phyloP scores from a whole-genome alignment of 2,797 vertebrate genomes.

The Halcyon badia region DNA sequence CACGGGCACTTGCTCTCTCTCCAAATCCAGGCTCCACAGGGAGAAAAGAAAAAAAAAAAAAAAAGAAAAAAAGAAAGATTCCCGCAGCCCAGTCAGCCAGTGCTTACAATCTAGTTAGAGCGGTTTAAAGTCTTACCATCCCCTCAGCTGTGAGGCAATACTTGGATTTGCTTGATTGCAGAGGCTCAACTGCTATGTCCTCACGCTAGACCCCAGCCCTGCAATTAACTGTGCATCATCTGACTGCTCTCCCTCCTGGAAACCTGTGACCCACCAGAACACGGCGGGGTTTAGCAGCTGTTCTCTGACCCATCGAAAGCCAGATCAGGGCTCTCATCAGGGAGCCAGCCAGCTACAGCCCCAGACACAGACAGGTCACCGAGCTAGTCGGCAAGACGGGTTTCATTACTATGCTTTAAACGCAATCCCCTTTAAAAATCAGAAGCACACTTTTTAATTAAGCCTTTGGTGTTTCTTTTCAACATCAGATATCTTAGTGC shows the following conservation, averaged over 20 bases:
- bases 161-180: background rate
- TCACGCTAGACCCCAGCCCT: background rate
- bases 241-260: background rate
- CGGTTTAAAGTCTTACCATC: background rate
- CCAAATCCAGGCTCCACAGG: constrained; percentile 16
- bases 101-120: background rate
- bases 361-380: background rate
- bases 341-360: background rate
- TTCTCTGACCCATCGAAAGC: background rate
- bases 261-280: background rate
- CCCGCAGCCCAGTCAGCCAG: background rate
- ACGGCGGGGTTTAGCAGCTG: background rate
- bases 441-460: constrained; percentile 60
- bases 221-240: background rate
- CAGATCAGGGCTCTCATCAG: background rate
- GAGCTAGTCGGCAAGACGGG: background rate
- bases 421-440: background rate
- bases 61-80: background rate
- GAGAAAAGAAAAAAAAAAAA: background rate
- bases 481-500: constrained; percentile 26
- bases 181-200: background rate
- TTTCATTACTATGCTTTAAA: constrained; percentile 49
- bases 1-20: constrained; percentile 39
- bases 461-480: constrained; percentile 56
- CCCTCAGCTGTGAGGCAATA: background rate